Conservation (phyloP, 1,140 invertebrate genomes). For the Musca vetustissima region DNA sequence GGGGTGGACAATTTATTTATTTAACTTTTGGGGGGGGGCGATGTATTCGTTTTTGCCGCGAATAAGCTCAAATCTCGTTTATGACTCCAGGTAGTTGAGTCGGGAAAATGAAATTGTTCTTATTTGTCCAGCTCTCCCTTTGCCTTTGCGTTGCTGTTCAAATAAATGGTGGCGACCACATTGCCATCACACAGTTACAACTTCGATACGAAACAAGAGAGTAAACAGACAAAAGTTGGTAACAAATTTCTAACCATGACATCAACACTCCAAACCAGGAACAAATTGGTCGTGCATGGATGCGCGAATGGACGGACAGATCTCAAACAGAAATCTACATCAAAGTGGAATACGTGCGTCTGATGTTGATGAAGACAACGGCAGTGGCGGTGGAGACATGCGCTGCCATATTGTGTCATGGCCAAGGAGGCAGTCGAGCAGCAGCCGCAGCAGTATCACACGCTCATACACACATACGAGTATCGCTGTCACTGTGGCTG, state of each 20-base stretch:
- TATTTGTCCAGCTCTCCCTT: no score
- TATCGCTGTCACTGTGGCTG: slow-evolving; percentile 1
- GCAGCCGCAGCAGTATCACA: no score
- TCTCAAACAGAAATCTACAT: slow-evolving; percentile 19
- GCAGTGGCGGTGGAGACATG: not conserved
- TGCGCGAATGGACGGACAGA: not conserved
- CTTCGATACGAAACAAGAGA: not conserved
- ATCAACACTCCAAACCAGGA: not conserved
- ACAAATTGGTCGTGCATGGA: not conserved
- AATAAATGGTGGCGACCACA: no score
- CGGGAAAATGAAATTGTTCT: no score
- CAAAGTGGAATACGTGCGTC: slow-evolving; percentile 13
- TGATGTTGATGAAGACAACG: slow-evolving; percentile 14
- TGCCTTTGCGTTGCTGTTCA: no score
- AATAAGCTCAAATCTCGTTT: no score
- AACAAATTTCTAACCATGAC: slow-evolving; percentile 1
- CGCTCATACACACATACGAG: not conserved
- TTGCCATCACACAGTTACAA: no score
- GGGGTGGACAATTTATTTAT: no score
- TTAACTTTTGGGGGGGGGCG: no score
- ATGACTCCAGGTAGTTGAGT: no score
- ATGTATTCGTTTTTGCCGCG: no score
- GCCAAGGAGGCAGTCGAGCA: not conserved
- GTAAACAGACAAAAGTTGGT: not conserved
- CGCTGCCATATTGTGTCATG: not conserved